Conservation (phyloP, 2,888 invertebrate species). For the Aleiodes alternator region DNA sequence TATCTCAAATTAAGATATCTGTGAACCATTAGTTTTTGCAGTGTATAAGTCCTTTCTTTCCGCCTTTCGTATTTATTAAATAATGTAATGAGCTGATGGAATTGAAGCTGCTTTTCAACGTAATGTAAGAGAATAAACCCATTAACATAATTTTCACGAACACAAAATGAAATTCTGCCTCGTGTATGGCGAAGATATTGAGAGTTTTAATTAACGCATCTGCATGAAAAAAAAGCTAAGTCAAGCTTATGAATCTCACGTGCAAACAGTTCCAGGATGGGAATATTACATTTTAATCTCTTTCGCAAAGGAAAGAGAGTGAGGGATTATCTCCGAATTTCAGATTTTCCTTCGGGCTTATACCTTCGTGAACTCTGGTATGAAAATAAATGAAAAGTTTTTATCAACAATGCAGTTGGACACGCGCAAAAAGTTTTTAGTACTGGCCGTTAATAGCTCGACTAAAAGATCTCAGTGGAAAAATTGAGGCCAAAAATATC, state of each 20-base stretch:
- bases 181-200: not conserved
- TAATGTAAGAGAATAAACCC: not conserved
- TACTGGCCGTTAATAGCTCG: no score
- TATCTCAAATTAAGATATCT: no score
- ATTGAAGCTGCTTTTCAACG: not conserved
- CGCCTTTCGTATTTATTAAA: not conserved
- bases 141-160: not conserved
- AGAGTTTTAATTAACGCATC: conserved; percentile 28
- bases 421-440: no score
- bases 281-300: conserved; percentile 56
- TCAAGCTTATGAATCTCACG: conserved; percentile 53
- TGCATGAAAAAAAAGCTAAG: not conserved
- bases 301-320: conserved; percentile 45
- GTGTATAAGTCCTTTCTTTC: no score
- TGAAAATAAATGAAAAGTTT: conserved; percentile 4
- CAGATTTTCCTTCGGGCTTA: not conserved
- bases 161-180: not conserved
- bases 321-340: conserved; percentile 25
- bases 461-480: no score
- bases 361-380: not conserved
- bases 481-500: no score
- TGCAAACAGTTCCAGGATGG: conserved; percentile 47
- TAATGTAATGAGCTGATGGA: conserved; percentile 21
- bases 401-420: no score
- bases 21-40: no score